Conservation (phyloP, 2,797 vertebrate species). For the Cossypha niveicapilla region DNA sequence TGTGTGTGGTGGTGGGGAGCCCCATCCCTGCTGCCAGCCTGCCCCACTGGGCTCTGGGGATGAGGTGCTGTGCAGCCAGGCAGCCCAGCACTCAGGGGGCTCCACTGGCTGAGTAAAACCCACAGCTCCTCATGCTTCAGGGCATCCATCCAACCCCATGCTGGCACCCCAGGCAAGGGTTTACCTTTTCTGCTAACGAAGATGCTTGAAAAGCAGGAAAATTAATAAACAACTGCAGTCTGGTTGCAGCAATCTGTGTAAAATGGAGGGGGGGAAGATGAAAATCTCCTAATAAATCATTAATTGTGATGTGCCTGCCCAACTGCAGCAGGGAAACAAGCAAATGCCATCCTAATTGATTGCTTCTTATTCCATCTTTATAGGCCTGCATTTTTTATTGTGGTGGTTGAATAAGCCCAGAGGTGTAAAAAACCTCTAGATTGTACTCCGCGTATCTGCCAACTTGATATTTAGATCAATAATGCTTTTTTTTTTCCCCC, state of each 20-base stretch:
- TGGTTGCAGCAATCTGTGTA: background rate
- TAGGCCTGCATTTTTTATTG: slow-evolving; percentile 39
- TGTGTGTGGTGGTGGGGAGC: background rate
- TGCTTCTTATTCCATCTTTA: slow-evolving; percentile 53
- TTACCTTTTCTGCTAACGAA: background rate
- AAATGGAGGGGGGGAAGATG: background rate
- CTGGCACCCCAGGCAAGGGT: background rate
- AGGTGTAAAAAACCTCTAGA: slow-evolving; percentile 56
- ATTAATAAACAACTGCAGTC: background rate
- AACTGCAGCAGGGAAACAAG: slow-evolving; percentile 27
- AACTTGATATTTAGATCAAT: slow-evolving; percentile 64
- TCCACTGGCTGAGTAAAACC: background rate
- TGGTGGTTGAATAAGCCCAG: slow-evolving; percentile 51
- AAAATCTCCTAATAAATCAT: slow-evolving; percentile 61
- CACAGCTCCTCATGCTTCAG: background rate
- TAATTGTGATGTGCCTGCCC: slow-evolving; percentile 56
- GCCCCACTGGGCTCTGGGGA: background rate
- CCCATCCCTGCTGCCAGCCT: background rate
- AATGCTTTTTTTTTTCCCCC: rapidly evolving
- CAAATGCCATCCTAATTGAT: slow-evolving; percentile 65
- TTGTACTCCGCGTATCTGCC: slow-evolving; percentile 29
- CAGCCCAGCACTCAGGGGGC: background rate
- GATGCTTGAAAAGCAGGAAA: background rate
- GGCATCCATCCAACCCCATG: background rate
- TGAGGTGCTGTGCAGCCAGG: rapidly evolving